phyloP scores from a whole-genome alignment of 2,888 invertebrate genomes.

The Helleia helle region DNA sequence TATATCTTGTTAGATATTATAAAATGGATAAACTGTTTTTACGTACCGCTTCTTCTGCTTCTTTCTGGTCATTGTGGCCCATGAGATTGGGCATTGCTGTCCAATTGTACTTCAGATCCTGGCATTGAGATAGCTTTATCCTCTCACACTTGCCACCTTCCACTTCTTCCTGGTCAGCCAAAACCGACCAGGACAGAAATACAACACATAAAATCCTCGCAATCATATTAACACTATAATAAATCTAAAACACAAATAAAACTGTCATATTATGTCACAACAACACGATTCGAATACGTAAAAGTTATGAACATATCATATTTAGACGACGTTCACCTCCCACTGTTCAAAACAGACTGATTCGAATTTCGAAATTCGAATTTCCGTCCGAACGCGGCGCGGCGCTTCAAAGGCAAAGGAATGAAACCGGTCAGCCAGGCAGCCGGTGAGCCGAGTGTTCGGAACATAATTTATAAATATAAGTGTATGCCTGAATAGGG shows the following conservation, averaged over 20 bases:
- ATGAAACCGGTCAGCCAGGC: conserved; percentile 55
- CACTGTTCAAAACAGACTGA: conserved; percentile 47
- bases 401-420: conserved; percentile 55
- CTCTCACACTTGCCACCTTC: conserved; percentile 81
- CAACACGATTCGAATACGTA: conserved; percentile 50
- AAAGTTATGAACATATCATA: conserved; percentile 34
- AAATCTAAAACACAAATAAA: conserved; percentile 35
- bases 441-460: conserved; percentile 36
- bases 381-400: conserved; percentile 34
- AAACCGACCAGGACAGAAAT: conserved; percentile 43
- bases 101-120: conserved; percentile 88
- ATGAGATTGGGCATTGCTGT: conserved; percentile 91
- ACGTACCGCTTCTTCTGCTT: conserved; percentile 85
- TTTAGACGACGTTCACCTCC: conserved; percentile 29
- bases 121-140: conserved; percentile 85
- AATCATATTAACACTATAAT: conserved; percentile 42
- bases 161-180: conserved; percentile 56
- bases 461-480: conserved; percentile 58
- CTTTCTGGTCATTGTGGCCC: conserved; percentile 85
- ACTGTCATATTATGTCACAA: conserved; percentile 43
- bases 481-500: conserved; percentile 65
- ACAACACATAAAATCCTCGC: conserved; percentile 53
- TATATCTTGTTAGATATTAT: background rate
- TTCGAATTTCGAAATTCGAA: conserved; percentile 36
- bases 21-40: conserved; percentile 20